Evolutionary conservation across 2,888 invertebrate species (phyloP).

Genomic region (Erebia palarica): DNA sequence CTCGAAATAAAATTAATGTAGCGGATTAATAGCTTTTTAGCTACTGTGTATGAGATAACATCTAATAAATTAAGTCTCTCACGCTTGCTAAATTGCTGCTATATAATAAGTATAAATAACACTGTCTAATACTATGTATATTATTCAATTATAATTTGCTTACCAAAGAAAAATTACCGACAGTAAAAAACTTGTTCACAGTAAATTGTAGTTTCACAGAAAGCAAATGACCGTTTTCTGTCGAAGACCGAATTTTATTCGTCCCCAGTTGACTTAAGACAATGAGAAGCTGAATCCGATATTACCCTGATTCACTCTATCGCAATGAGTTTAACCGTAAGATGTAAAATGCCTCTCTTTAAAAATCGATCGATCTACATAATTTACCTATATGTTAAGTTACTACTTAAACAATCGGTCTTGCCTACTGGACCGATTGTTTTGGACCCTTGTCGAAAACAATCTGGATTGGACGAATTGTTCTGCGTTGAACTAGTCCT

Average conservation of each 20-base stretch:
- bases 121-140: background rate
- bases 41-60: background rate
- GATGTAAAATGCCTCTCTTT: no score
- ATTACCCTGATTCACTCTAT: no score
- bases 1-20: background rate
- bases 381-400: no score
- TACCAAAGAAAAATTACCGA: background rate
- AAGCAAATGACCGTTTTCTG: background rate
- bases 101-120: background rate
- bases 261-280: no score
- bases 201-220: background rate
- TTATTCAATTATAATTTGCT: background rate
- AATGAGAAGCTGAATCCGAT: background rate
- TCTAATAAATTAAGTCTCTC: background rate
- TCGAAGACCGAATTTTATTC: background rate
- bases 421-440: no score
- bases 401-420: no score
- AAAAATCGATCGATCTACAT: no score
- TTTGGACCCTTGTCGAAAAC: no score
- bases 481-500: background rate
- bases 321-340: no score
- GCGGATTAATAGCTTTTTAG: background rate
- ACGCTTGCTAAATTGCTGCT: background rate
- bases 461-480: no score
- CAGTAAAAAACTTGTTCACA: background rate